Evolutionary conservation across 2,888 invertebrate genomes (phyloP).

Genomic region (Mesorhabditis belari): DNA sequence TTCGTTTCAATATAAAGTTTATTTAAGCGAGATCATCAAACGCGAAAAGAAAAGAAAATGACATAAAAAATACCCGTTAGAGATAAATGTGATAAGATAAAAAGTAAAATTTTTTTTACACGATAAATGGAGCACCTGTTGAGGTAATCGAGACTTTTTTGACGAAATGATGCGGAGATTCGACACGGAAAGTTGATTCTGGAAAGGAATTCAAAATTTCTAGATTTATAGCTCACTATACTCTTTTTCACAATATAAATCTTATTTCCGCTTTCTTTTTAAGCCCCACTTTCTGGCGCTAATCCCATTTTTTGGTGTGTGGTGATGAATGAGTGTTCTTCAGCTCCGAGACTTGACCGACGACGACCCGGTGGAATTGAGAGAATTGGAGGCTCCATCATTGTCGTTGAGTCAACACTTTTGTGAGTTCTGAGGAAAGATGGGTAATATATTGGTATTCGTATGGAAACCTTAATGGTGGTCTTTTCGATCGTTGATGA

Average conservation of each 20-base stretch:
- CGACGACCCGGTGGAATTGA: neutral
- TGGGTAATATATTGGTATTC: too few species aligned
- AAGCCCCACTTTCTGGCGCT: too few species aligned
- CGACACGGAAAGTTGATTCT: neutral
- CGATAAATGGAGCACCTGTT: neutral
- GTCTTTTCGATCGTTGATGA: neutral
- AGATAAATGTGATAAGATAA: too few species aligned
- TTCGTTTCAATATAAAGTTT: too few species aligned
- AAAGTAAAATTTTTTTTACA: too few species aligned
- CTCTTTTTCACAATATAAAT: neutral
- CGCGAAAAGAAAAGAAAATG: too few species aligned
- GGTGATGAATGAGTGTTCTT: neutral
- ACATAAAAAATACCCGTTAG: too few species aligned
- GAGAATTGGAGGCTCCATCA: neutral
- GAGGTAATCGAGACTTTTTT: neutral
- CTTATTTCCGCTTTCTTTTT: neutral
- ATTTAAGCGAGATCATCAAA: too few species aligned
- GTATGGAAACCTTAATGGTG: neutral
- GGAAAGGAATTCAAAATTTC: too few species aligned
- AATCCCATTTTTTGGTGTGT: too few species aligned
- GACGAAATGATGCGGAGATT: neutral
- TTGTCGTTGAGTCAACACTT: neutral
- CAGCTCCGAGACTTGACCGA: neutral
- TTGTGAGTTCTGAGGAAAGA: neutral
- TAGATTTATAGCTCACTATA: neutral